These are phyloP conservation scores for Nasonia giraulti DNA, from an alignment of 1,140 invertebrate genomes.

Conservation along the genomic window DNA sequence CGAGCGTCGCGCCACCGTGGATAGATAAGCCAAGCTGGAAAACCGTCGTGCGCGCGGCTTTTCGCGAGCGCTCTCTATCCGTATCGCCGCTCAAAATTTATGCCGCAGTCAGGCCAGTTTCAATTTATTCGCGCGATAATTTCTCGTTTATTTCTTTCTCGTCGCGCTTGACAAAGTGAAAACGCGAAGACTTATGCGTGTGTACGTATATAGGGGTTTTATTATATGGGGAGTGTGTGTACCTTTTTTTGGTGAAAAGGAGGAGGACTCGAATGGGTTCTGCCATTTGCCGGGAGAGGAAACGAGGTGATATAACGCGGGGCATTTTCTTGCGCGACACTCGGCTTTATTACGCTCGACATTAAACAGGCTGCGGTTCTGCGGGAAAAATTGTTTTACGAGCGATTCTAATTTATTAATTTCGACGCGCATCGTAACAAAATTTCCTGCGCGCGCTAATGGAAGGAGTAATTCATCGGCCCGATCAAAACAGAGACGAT, in stretches of 20 bases:
- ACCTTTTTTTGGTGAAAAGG: not conserved
- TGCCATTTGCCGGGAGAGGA: not conserved
- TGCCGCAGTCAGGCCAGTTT: slow-evolving; percentile 28
- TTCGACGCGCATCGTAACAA: not conserved
- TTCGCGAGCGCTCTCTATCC: not conserved
- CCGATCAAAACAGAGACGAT: not conserved
- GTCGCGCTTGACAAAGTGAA: not conserved
- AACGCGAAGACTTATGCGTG: not conserved
- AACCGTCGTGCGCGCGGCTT: not conserved
- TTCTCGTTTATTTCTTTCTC: slow-evolving; percentile 22
- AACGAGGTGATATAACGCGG: not conserved
- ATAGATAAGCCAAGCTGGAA: slow-evolving; percentile 18
- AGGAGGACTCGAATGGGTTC: not conserved
- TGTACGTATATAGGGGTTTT: not conserved
- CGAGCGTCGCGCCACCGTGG: not conserved
- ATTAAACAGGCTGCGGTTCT: not conserved
- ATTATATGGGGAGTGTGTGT: not conserved
- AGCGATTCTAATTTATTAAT: not conserved
- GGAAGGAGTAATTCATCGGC: not conserved
- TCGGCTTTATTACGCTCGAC: not conserved
- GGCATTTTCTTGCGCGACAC: not conserved
- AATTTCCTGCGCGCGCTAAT: not conserved
- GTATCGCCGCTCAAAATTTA: slow-evolving; percentile 32
- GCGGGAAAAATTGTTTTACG: not conserved
- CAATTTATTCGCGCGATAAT: slow-evolving; percentile 40